Evolutionary conservation across 2,888 invertebrate genomes (phyloP), one percentile per base, ranked within the genome.

Genomic region (Psococerastis gibbosa): DNA sequence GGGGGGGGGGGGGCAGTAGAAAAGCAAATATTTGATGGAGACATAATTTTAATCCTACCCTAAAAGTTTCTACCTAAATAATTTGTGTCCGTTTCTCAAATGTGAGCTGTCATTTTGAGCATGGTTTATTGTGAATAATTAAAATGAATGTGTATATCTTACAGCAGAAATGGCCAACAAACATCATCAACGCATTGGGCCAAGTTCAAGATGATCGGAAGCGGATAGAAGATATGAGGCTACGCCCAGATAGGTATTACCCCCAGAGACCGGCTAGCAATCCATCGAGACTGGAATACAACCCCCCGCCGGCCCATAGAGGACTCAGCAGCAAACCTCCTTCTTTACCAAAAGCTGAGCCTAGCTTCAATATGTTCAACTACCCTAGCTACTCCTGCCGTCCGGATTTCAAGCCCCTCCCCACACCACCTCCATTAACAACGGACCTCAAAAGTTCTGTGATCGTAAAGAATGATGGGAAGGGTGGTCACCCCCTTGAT

Each of bases 391-490:
- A 75, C 55, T 46, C 54, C 46, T 45, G 13, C 20, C 43, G 31
- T 41, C 27, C 27, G 23, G 32, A 22, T 13, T 20, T 6, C 41
- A 46, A 35, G 22, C 43, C 11, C 22, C 45, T 77, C 45, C 72
- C 74, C 46, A 77, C 75, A 49, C 75, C 75, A 15, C 75, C 78
- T 43, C 74, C 76, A 3, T 61, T 78, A 45, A 66, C 77, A 51
- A 70, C 73, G 52, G 80, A 80, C 60, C 64, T 68, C 53, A 79
- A 78, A 60, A 78, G 71, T 60, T 75, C 78, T 55, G 81, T 81
- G 57, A 81, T 81, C 59, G 81, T 81, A 48, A 80, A 81, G 57
- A 79, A 80, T 59, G 80, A 79, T 55, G 72, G 71, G 43, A 75
- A 78, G 58, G 62, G 62, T 46, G 57, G 62, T 4, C 72, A 71